phyloP scores from a whole-genome alignment of 2,888 invertebrate genomes.

The Lacanobia oleracea region DNA sequence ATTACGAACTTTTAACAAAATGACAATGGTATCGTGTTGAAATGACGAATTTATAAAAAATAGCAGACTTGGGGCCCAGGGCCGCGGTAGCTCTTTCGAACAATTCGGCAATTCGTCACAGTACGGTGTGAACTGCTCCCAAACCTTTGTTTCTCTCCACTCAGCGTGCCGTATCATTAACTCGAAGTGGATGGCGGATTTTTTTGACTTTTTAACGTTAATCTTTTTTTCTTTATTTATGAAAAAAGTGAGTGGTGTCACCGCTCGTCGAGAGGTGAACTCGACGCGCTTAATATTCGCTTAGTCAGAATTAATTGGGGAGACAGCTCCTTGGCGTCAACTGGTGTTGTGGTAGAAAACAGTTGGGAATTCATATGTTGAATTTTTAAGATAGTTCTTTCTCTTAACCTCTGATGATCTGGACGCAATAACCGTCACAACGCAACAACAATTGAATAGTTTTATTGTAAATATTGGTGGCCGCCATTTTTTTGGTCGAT shows the following conservation, averaged over 20 bases:
- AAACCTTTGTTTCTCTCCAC: slow-evolving; percentile 88
- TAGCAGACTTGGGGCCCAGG: no score
- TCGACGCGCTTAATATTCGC: slow-evolving; percentile 77
- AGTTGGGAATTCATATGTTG: no score
- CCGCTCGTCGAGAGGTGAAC: slow-evolving; percentile 80
- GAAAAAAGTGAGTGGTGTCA: slow-evolving; percentile 85
- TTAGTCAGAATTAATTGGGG: slow-evolving; percentile 80
- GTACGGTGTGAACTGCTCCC: slow-evolving; percentile 78
- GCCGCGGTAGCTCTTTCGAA: no score
- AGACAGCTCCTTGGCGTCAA: slow-evolving; percentile 33
- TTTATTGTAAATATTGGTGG: no score
- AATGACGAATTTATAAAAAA: no score
- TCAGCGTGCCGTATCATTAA: slow-evolving; percentile 90
- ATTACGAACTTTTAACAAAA: no score
- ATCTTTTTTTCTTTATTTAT: slow-evolving; percentile 87
- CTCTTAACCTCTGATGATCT: no score
- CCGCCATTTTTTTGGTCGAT: no score
- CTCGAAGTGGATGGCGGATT: slow-evolving; percentile 87
- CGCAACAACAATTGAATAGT: no score
- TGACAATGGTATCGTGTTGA: no score
- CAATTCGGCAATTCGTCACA: slow-evolving; percentile 52
- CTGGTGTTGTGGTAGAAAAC: slow-evolving; percentile 9
- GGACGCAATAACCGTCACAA: no score
- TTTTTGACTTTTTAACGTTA: slow-evolving; percentile 88
- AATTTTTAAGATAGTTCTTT: no score